Evolutionary conservation across 2,797 vertebrate species (phyloP), one percentile per base, ranked within the genome.

Genomic region (Serranus cabrilla): DNA sequence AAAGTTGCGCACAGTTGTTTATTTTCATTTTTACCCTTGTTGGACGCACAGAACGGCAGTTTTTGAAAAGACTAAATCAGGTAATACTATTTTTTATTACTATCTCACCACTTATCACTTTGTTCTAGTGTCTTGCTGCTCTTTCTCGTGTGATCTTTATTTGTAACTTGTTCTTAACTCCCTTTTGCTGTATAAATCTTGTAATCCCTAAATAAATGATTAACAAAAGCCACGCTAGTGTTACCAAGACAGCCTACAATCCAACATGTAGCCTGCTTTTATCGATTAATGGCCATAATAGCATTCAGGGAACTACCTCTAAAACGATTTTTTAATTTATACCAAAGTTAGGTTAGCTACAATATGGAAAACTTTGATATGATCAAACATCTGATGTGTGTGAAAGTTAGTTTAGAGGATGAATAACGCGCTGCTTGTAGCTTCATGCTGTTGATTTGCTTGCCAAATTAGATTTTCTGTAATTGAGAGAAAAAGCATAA

Each of bases 1-100:
- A 60, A 81, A 71, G 76, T 74, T 78, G 12, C 60, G 37, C 62
- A 27, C 59, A 34, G 64, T 66, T 65, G 42, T 56, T 55, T 59
- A 23, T 64, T 63, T 64, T n/a, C 23, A 57, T 62, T 69, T 75
- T 52, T 31, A 62, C 55, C 20, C 1, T 11, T 71, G 54, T 23
- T 60, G 82, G 57, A 86, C 57, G 31, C 62, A 45, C 66, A 2
- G 57, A 62, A 76, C 55, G 17, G 20, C 4, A n/a, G 10, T 2
- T 7, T 37, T 31, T 54, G 43, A 57, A 25, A 46, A 47, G 11
- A 16, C 23, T 65, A 1, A 6, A 49, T 1, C 52, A 88, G 87
- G 89, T 89, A 89, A 72, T 11, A 18, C 2, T 1, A 51, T 12
- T 31, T 51, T 31, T 34, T 34, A 8, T 34, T 42, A 34, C 6